Conservation (phyloP, 2,797 vertebrate genomes). For the Mastacembelus armatus region DNA sequence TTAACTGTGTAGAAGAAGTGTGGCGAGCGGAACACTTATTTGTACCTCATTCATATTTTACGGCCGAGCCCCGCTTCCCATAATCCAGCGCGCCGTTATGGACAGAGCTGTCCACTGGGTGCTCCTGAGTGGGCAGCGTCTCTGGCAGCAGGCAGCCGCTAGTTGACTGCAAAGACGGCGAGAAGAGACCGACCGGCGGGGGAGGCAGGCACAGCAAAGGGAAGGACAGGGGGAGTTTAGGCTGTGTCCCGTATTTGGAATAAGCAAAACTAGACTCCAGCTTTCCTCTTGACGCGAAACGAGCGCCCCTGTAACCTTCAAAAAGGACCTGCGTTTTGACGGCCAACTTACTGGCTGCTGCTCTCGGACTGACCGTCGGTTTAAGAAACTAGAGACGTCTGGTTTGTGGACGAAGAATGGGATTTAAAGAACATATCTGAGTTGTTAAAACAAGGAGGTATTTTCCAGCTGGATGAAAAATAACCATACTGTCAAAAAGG, state of each 20-base stretch:
- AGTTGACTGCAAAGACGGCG: conserved; percentile 68
- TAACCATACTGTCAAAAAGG: neutral
- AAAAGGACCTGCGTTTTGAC: conserved; percentile 42
- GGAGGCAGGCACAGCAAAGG: conserved; percentile 66
- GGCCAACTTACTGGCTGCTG: conserved; percentile 39
- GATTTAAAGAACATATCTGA: conserved; percentile 77
- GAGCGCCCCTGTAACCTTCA: conserved; percentile 62
- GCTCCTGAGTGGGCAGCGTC: conserved; percentile 27
- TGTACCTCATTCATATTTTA: conserved; percentile 52
- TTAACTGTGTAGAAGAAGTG: neutral
- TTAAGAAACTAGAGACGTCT: conserved; percentile 58
- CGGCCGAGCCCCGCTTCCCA: conserved; percentile 44
- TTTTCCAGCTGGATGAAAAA: conserved; percentile 46
- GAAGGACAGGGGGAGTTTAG: conserved; percentile 62
- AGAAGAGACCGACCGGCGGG: conserved; percentile 77
- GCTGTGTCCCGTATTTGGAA: conserved; percentile 77
- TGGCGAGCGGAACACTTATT: neutral
- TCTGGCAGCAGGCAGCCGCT: conserved; percentile 63
- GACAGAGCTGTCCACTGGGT: neutral
- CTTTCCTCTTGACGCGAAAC: conserved; percentile 58
- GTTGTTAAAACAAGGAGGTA: conserved; percentile 61
- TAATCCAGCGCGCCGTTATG: conserved; percentile 59
- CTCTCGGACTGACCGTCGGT: conserved; percentile 34
- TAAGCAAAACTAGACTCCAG: conserved; percentile 60
- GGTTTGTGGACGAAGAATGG: conserved; percentile 68